Percentiles rank a stretch among this genome's conserved stretches.
phyloP scores from a whole-genome alignment of 2,797 vertebrate genomes.

The Chaetophractus vellerosus region DNA sequence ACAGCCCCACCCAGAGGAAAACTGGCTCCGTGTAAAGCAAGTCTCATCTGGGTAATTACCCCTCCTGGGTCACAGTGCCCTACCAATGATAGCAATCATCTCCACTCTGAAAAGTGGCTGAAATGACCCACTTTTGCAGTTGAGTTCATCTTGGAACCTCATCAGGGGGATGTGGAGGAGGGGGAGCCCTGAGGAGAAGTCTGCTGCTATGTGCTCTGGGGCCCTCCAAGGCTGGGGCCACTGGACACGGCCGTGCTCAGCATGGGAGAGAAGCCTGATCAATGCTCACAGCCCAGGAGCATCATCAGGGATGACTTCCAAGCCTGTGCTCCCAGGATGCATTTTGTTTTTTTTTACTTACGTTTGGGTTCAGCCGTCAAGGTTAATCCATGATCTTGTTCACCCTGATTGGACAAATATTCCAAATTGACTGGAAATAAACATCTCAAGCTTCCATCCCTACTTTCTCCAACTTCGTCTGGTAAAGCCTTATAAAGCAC shows the following conservation, averaged over 20 bases:
- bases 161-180: background rate
- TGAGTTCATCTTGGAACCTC: slow-evolving; percentile 84
- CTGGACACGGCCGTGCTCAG: background rate
- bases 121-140: slow-evolving; percentile 85
- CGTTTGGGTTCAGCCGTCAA: slow-evolving; percentile 57
- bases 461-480: background rate
- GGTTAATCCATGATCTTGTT: slow-evolving; percentile 62
- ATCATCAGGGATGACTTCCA: slow-evolving; percentile 65
- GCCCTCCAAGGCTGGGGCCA: background rate
- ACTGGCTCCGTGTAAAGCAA: slow-evolving; percentile 83
- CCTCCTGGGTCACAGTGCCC: slow-evolving; percentile 80
- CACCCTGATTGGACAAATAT: slow-evolving; percentile 55
- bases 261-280: background rate
- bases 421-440: slow-evolving; percentile 65
- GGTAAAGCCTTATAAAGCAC: background rate
- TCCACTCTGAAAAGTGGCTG: slow-evolving; percentile 83
- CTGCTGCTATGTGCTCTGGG: background rate
- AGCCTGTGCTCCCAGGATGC: background rate
- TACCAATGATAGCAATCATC: slow-evolving; percentile 85
- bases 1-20: slow-evolving; percentile 47
- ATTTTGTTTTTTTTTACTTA: background rate
- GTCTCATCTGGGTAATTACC: slow-evolving; percentile 84
- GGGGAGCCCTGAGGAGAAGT: background rate
- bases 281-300: slow-evolving; percentile 26
- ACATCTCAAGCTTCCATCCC: background rate